Conservation (phyloP, 2,797 vertebrate genomes). For the Gambelia wislizenii region DNA sequence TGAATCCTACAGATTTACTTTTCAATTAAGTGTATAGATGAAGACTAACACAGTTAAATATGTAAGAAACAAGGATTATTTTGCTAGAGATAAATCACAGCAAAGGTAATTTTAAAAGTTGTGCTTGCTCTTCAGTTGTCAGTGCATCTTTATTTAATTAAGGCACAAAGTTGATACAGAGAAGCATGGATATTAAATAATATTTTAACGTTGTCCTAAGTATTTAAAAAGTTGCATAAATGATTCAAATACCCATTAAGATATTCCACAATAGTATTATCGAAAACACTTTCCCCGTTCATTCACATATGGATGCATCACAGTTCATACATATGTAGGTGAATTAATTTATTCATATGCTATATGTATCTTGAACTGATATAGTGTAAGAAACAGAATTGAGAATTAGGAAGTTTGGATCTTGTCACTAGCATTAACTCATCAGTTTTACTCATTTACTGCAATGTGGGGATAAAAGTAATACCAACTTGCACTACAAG, state of each 20-base stretch:
- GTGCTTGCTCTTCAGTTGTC: not conserved
- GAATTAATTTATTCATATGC: not conserved
- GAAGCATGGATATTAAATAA: not conserved
- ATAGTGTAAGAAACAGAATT: not conserved
- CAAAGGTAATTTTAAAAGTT: not conserved
- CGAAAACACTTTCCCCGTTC: not conserved
- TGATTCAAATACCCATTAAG: not conserved
- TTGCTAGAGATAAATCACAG: not conserved
- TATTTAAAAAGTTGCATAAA: not conserved
- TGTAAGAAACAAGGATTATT: not conserved
- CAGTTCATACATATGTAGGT: not conserved
- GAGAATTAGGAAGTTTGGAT: not conserved
- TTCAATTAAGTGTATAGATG: no score
- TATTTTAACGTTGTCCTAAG: not conserved
- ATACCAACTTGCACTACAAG: no score
- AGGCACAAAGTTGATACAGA: not conserved
- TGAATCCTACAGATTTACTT: no score
- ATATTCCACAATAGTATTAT: not conserved
- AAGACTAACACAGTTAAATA: not conserved
- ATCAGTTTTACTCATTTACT: no score
- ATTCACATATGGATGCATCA: not conserved
- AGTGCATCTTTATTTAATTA: not conserved
- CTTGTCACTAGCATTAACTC: no score
- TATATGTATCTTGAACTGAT: not conserved
- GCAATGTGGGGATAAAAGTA: no score